A percentile compares a stretch with the other conserved stretches of the same genome.
Evolutionary conservation across 2,888 invertebrate species (phyloP).

Genomic region (Hermodice carunculata): DNA sequence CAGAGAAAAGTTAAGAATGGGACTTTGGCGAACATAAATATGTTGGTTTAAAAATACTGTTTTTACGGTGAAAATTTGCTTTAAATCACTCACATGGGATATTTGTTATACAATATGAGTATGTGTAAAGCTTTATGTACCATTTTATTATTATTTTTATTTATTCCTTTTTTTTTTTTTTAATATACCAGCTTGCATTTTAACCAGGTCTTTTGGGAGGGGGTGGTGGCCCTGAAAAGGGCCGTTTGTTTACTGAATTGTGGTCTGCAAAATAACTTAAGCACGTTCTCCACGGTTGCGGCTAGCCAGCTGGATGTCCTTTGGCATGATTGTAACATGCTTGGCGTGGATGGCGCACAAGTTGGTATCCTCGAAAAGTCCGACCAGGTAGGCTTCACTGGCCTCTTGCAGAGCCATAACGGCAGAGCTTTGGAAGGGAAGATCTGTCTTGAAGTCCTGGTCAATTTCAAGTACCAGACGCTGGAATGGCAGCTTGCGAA

Average conservation of each 20-base stretch:
- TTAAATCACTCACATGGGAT: too few species aligned
- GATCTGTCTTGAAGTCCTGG: slow-evolving; percentile 70
- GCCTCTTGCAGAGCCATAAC: slow-evolving; percentile 67
- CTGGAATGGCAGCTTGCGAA: slow-evolving; percentile 69
- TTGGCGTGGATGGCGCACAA: slow-evolving; percentile 98
- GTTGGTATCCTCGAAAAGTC: slow-evolving; percentile 97
- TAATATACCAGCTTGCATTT: too few species aligned
- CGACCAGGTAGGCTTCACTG: slow-evolving; percentile 65
- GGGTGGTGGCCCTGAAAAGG: slow-evolving; percentile 13
- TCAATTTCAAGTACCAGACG: slow-evolving; percentile 69
- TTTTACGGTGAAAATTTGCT: too few species aligned
- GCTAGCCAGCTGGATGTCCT: slow-evolving; percentile 95
- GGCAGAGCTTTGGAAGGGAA: slow-evolving; percentile 69
- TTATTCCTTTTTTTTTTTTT: too few species aligned
- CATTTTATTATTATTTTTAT: too few species aligned
- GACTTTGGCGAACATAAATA: too few species aligned
- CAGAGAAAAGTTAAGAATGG: too few species aligned
- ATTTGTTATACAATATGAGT: slow-evolving; percentile 87
- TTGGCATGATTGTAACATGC: slow-evolving; percentile 98
- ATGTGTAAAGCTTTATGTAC: too few species aligned
- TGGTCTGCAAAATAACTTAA: slow-evolving; percentile 38
- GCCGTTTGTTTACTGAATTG: not conserved
- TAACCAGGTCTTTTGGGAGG: not conserved
- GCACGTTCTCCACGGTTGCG: slow-evolving; percentile 94
- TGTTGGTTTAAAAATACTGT: too few species aligned